Base-by-base conservation (phyloP, 2,797 vertebrate genomes). In the Oreochromis mossambicus region DNA sequence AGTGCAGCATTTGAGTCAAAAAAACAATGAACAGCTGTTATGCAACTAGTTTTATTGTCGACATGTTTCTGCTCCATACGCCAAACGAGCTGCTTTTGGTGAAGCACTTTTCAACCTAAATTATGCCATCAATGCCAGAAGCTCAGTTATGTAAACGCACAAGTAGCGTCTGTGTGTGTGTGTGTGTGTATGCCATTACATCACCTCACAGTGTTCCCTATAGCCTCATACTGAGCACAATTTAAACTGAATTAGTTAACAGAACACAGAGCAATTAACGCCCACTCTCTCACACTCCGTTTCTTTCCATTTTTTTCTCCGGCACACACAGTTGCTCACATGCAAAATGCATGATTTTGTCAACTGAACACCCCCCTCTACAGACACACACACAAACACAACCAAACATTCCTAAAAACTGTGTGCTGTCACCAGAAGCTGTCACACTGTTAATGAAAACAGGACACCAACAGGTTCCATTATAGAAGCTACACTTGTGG, bases 101-200 rank as follows among this genome's bases (percentile, higher is more conserved):
- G 81, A 82, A 84, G 83, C 86, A 86, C 82, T 70, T 90, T 92
- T 90, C 75, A 82, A 77, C 76, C 29, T 66, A 19, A 85, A 86
- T 86, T 7, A 81, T 85, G 51, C 79, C 83, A 70, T 77, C n/a
- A 77, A 32, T 73, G 68, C 83, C 78, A 78, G 63, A 21, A 82
- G 56, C 77, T 82, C 55, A 73, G 84, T 92, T 91, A 91, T 80
- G 41, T 90, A 92, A 91, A 93, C 3, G 24, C 63, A 79, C 34
- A 84, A 82, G 84, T 85, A 82, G 70, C 83, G 26, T 26, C 4
- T 26, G 24, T 26, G 26, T 63, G 58, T 63, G 32, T 1, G 8
- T 61, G 79, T 87, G 76, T 90, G 51, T 80, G 8, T 14, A n/a
- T 11, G 19, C 6, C 55, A 76, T 83, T 84, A 78, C 70, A 91